Conservation (phyloP, 2,113 vertebrate species). For the Cavia aperea region DNA sequence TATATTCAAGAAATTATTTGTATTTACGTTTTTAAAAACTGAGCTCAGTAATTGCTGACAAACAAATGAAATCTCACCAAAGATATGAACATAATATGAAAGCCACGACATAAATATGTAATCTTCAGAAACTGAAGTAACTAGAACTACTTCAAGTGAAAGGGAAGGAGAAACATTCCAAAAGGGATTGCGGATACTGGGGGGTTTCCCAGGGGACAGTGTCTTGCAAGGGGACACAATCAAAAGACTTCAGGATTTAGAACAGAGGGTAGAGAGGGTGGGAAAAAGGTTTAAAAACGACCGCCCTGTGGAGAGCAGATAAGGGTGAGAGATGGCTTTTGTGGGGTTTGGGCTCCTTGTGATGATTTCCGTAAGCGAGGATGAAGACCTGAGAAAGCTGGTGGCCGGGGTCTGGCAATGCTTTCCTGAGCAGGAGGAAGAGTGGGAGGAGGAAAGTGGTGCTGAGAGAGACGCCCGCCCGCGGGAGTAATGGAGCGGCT, state of each 20-base stretch:
- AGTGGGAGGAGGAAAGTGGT: not conserved
- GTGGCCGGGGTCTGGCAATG: not conserved
- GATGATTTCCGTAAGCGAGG: not conserved
- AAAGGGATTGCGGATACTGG: not conserved
- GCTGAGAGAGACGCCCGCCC: not conserved
- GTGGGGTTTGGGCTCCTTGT: not conserved
- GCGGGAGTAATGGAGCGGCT: not conserved
- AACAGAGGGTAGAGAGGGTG: not conserved
- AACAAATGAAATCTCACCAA: not conserved
- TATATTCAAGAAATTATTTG: not conserved
- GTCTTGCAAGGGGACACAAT: not conserved
- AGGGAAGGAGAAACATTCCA: not conserved
- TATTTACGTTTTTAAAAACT: not conserved
- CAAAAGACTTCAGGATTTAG: not conserved
- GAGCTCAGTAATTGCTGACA: not conserved
- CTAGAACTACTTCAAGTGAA: not conserved
- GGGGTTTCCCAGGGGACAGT: not conserved
- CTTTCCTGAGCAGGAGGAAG: not conserved
- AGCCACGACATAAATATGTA: not conserved
- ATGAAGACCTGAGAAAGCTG: not conserved
- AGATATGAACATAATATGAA: constrained; percentile 16
- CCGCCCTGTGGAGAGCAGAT: not conserved
- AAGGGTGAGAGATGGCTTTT: not conserved
- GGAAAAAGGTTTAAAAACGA: not conserved
- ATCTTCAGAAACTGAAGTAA: not conserved